A percentile compares a stretch with the other conserved stretches of the same genome.
phyloP scores from a whole-genome alignment of 2,113 vertebrate species.

The Onychorhynchus coronatus region DNA sequence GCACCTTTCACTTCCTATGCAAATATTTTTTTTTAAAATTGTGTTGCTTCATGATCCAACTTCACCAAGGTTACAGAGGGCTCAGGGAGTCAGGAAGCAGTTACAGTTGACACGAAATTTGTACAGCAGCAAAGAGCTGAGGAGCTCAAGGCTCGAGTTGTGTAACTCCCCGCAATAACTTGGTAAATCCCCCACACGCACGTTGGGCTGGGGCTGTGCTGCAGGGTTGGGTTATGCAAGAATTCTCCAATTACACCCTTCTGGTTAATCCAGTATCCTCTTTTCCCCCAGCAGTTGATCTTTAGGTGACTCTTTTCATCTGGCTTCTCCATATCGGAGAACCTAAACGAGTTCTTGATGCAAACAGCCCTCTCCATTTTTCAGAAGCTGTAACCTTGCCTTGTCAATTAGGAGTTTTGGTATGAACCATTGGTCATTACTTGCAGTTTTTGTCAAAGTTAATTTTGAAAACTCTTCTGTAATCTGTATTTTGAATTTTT shows the following conservation, averaged over 20 bases:
- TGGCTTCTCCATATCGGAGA: fast-evolving
- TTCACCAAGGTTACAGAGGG: neutral
- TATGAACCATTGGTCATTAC: neutral
- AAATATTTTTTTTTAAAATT: neutral
- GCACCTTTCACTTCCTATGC: neutral
- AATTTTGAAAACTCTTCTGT: neutral
- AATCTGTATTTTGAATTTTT: neutral
- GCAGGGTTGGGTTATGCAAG: neutral
- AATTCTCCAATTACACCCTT: neutral
- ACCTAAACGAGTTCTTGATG: neutral
- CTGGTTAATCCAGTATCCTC: neutral
- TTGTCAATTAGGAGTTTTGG: neutral
- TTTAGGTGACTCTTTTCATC: neutral
- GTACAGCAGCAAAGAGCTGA: neutral
- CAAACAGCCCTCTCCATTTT: neutral
- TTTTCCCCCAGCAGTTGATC: neutral
- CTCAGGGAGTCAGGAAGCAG: neutral
- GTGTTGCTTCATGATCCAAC: neutral
- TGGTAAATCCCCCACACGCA: neutral
- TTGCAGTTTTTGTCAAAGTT: neutral
- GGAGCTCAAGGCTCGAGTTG: neutral
- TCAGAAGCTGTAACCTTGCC: neutral
- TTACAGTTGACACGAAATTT: neutral
- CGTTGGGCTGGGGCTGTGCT: neutral
- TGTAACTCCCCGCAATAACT: neutral